Conservation (phyloP, 2,113 vertebrate species). For the Gnathonemus longibarbis region DNA sequence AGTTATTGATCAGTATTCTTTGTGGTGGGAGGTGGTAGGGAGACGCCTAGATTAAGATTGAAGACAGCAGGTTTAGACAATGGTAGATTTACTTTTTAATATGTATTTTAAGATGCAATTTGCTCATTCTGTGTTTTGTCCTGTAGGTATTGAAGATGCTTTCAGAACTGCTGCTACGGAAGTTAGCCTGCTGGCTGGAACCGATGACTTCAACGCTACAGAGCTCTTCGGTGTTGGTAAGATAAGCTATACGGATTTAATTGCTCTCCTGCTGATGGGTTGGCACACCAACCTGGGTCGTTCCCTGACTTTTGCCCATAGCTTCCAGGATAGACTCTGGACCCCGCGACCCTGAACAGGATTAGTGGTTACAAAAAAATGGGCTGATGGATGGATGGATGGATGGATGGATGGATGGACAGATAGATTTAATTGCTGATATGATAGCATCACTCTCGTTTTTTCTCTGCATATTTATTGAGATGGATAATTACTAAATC, state of each 20-base stretch:
- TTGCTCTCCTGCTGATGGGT: not conserved
- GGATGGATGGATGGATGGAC: not conserved
- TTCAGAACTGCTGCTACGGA: constrained; percentile 92
- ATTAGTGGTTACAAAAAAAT: not conserved
- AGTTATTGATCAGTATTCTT: not conserved
- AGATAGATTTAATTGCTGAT: not conserved
- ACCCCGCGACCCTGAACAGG: not conserved
- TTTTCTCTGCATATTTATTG: not conserved
- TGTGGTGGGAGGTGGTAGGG: not conserved
- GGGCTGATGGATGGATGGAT: too few relatives aligned
- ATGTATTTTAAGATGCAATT: not conserved
- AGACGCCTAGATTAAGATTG: not conserved
- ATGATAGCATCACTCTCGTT: not conserved
- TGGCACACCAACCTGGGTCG: not conserved
- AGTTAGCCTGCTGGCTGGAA: constrained; percentile 87
- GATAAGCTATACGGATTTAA: constrained; percentile 29
- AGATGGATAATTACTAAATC: not conserved
- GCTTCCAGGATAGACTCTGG: not conserved
- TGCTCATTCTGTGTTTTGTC: not conserved
- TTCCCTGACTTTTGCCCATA: not conserved
- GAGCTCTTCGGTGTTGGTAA: constrained; percentile 95
- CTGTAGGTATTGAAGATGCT: constrained; percentile 88
- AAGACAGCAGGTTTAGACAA: not conserved
- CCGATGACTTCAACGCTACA: constrained; percentile 89
- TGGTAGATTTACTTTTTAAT: not conserved